Evolutionary conservation across 2,113 vertebrate species (phyloP), one percentile per base, ranked within the genome.

Genomic region (Chlamydotis undulata): DNA sequence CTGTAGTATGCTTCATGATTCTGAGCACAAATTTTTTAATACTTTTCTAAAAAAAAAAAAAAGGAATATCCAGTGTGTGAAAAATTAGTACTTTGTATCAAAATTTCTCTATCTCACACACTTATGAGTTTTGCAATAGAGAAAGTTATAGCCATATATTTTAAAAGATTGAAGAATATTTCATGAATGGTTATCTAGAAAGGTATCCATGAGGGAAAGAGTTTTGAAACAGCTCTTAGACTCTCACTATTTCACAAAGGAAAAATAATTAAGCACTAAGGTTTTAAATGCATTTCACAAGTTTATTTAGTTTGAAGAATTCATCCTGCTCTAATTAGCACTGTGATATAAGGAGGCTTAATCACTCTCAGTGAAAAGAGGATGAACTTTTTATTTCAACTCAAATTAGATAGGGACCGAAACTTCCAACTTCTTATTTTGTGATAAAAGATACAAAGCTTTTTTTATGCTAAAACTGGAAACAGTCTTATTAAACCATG

Each of bases 11-110:
- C 49, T 71, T 83, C 43, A 14, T 24, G 11, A 86, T 64, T 83
- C 13, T 43, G 16, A 63, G n/a, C 14, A n/a, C 2, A 28, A 74
- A 15, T 14, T 11, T n/a, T 49, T 67, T 7, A 0, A 1, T 12
- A 61, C 29, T 12, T 67, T 75, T 52, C 3, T 31, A 4, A 7
- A 29, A 69, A 29, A 29, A 14, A 13, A 55, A 29, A 12, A 31
- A 60, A 15, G 2, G 4, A 64, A 31, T 50, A 59, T 9, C 7
- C 17, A 49, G 4, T 39, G 6, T 6, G 6, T 68, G 12, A 39
- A 87, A 83, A 91, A 64, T 8, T 24, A 10, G 7, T 39, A 61
- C 70, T 53, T 22, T 6, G 2, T 84, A 43, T 4, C 22, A 69
- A 43, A 65, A 55, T 53, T 80, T 80, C 52, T 79, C 24, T 70